Evolutionary conservation across 2,888 invertebrate genomes (phyloP).

Genomic region (Parnassius apollo): DNA sequence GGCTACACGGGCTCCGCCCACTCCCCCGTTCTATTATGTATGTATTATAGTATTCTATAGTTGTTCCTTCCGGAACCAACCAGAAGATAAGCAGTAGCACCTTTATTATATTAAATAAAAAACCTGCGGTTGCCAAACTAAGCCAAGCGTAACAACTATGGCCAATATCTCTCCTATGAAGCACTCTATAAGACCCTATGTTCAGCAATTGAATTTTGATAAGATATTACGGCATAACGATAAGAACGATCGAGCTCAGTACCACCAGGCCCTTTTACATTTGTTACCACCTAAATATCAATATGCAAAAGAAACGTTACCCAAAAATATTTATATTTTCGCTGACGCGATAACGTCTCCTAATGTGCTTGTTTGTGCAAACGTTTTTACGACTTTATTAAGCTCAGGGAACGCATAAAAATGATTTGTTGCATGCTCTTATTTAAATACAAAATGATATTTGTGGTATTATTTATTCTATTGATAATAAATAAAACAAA

Average conservation of each 20-base stretch:
- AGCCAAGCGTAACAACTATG: neutral
- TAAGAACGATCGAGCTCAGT: neutral
- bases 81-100: no score
- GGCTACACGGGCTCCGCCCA: no score
- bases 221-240: no score
- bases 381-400: constrained; percentile 18
- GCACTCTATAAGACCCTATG: neutral
- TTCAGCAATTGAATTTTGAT: neutral
- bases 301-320: neutral
- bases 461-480: neutral
- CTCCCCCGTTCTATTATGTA: no score
- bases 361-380: constrained; percentile 18
- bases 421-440: constrained; percentile 10
- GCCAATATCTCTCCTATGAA: no score
- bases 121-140: no score
- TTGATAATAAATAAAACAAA: constrained; percentile 4
- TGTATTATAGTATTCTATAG: no score
- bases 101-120: neutral
- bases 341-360: constrained; percentile 1
- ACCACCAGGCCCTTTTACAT: neutral
- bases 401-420: constrained; percentile 13
- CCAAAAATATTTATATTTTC: constrained; percentile 3
- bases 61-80: no score
- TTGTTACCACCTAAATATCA: neutral
- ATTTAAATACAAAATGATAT: constrained; percentile 6